Conservation (phyloP, 2,797 vertebrate genomes). For the Carduelis carduelis region DNA sequence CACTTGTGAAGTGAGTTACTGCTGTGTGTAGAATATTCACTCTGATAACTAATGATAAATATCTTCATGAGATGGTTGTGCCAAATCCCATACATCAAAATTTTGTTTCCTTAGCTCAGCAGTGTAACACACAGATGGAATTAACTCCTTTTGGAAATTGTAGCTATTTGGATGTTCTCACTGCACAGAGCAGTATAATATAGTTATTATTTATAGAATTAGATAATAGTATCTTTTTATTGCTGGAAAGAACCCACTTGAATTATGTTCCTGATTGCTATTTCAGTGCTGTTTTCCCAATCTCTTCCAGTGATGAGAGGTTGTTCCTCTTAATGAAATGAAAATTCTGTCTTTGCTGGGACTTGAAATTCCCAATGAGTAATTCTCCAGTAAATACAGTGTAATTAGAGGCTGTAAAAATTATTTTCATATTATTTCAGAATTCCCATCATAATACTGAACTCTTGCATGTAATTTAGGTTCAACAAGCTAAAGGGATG, state of each 20-base stretch:
- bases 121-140: background rate
- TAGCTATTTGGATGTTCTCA: background rate
- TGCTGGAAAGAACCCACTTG: background rate
- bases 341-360: background rate
- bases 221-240: background rate
- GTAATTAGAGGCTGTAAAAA: background rate
- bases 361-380: background rate
- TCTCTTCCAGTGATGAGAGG: background rate
- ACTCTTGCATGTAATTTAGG: background rate
- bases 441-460: background rate
- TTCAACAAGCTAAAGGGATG: background rate
- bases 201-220: background rate
- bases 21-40: background rate
- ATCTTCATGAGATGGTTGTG: background rate
- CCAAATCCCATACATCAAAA: background rate
- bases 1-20: background rate
- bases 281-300: conserved; percentile 21
- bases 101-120: background rate
- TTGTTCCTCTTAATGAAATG: background rate
- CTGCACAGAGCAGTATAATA: background rate
- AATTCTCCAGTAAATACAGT: background rate
- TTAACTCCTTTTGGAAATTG: background rate
- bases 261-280: background rate
- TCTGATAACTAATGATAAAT: background rate
- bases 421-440: background rate